Evolutionary conservation across 1,140 invertebrate genomes (phyloP).

Genomic region (Drosophila sucinea): DNA sequence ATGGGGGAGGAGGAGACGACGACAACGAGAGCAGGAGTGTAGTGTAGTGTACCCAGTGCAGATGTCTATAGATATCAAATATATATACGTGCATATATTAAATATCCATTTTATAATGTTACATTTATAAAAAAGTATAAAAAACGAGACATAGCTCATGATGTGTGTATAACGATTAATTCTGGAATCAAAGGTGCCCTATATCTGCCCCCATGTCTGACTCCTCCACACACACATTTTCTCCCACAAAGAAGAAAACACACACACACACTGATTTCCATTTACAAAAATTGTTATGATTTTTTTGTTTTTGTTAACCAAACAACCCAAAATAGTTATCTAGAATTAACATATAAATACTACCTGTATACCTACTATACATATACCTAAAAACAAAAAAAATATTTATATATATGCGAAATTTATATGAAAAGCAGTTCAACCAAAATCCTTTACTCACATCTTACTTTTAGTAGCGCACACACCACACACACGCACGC

Average conservation of each 20-base stretch:
- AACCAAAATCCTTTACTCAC: slow-evolving; percentile 11
- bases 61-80: slow-evolving; percentile 26
- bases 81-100: slow-evolving; percentile 47
- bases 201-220: slow-evolving; percentile 7
- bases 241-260: slow-evolving; percentile 5
- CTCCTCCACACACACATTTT: slow-evolving; percentile 4
- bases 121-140: slow-evolving; percentile 12
- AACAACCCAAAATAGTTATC: slow-evolving; percentile 50
- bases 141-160: slow-evolving; percentile 6
- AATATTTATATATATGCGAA: slow-evolving; percentile 35
- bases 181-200: slow-evolving; percentile 11
- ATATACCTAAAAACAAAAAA: slow-evolving; percentile 40
- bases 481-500: slow-evolving; percentile 6
- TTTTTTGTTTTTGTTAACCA: slow-evolving; percentile 77
- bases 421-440: slow-evolving; percentile 32
- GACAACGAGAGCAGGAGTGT: slow-evolving; percentile 11
- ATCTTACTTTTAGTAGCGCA: slow-evolving; percentile 7
- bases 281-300: slow-evolving; percentile 71
- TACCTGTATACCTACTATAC: slow-evolving; percentile 28
- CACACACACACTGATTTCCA: slow-evolving; percentile 43
- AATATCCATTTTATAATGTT: slow-evolving; percentile 34
- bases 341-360: slow-evolving; percentile 47
- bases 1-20: not conserved
- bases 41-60: slow-evolving; percentile 4
- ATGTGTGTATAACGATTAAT: slow-evolving; percentile 16